Base-by-base conservation (phyloP, 2,797 vertebrate species). In the Selene dorsalis region DNA sequence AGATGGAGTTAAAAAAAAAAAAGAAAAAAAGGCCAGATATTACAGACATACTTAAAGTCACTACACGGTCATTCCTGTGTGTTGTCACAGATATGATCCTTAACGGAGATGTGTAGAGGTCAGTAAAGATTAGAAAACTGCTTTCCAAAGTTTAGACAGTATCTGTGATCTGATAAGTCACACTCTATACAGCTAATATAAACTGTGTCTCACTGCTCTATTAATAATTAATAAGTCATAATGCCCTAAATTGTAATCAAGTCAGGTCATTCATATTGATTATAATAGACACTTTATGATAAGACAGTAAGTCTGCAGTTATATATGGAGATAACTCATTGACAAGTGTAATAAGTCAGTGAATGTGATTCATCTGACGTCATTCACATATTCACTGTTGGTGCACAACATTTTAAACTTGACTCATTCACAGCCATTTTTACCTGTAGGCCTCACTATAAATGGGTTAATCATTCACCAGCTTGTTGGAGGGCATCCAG, bases 391-490 rank as follows among this genome's bases (percentile, higher is more conserved):
- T 59, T 30, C 3, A 35, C 35, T 13, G 2, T 47, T 47, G 10
- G 24, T 48, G 16, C 32, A 14, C 64, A 7, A 52, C 20, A 45
- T 22, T 39, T 74, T 8, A 77, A 47, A 6, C 28, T 32, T n/a
- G 6, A 12, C 28, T 10, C 20, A 28, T 30, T 74, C 35, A 20
- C 16, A 0, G 45, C 26, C 56, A 55, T 32, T 18, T 65, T 48
- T 32, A 18, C 45, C 2, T 7, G 7, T 0, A 1, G 47, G 12
- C n/a, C 32, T 57, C 22, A 47, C 53, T 58, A 14, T 3, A 63
- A 63, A 68, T 26, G 48, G 14, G 70, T 85, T 80, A 84, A 84
- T 82, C 50, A 72, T 75, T 50, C 52, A 85, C 71, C 28, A 58
- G 39, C 59, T 28, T 47, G 24, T 69, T 43, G 73, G 73, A 79